Conservation (phyloP, 2,113 vertebrate species). For the Myodes glareolus region DNA sequence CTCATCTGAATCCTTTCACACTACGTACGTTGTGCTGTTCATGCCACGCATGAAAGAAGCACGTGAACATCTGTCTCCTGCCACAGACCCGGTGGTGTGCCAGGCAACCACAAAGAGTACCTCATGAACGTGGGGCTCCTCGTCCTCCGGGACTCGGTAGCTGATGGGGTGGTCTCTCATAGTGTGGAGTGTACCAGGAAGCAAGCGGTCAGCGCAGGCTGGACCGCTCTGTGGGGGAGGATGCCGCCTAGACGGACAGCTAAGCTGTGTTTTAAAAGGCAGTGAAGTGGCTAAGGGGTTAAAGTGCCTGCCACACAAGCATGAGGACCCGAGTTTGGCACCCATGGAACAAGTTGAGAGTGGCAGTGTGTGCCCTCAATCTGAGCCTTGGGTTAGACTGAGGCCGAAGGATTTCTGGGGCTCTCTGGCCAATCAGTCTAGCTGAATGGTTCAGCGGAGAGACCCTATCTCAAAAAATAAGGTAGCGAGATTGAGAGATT, state of each 20-base stretch:
- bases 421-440: too few species aligned
- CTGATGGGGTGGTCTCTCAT: too few species aligned
- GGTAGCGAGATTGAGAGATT: background rate
- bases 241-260: background rate
- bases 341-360: too few species aligned
- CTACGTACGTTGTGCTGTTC: too few species aligned
- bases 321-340: too few species aligned
- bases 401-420: too few species aligned
- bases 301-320: background rate
- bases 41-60: background rate
- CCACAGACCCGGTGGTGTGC: background rate
- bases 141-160: background rate
- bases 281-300: too few species aligned
- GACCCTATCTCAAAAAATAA: background rate
- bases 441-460: background rate
- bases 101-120: background rate
- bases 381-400: too few species aligned
- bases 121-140: too few species aligned
- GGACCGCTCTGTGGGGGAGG: background rate
- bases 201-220: background rate
- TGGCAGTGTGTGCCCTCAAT: too few species aligned
- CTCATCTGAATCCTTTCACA: background rate
- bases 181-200: background rate
- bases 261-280: background rate
- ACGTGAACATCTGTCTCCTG: accelerated